These are phyloP conservation scores for Podarcis raffonei DNA, from an alignment of 2,113 vertebrate genomes.

Conservation along the genomic window DNA sequence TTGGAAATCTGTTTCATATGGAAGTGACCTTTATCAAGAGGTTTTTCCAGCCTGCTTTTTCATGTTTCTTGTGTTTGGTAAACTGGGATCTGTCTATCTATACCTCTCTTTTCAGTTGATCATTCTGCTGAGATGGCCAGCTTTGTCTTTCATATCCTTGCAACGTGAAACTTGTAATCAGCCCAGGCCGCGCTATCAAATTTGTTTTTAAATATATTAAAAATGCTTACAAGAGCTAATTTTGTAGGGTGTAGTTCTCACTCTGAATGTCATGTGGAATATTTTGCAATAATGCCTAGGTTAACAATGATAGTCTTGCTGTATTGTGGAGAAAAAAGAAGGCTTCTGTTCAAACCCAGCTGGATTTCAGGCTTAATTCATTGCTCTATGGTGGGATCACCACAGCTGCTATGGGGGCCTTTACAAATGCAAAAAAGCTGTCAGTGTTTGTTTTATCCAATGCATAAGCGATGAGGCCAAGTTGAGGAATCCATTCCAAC, in stretches of 20 bases:
- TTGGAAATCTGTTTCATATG: not conserved
- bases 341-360: slow-evolving; percentile 95
- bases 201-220: slow-evolving; percentile 69
- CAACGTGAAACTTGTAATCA: slow-evolving; percentile 40
- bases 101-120: not conserved
- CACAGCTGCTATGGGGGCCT: slow-evolving; percentile 98
- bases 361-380: slow-evolving; percentile 94
- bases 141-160: slow-evolving; percentile 20
- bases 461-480: slow-evolving; percentile 96
- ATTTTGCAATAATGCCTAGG: slow-evolving; percentile 83
- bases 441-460: slow-evolving; percentile 99
- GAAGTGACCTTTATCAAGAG: slow-evolving; percentile 14
- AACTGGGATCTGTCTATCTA: not conserved
- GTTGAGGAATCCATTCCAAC: slow-evolving; percentile 92
- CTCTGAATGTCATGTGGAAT: slow-evolving; percentile 77
- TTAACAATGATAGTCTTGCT: slow-evolving; percentile 88
- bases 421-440: slow-evolving; percentile 99
- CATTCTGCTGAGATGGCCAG: slow-evolving; percentile 45
- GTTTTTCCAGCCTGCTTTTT: slow-evolving; percentile 21
- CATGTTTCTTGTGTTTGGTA: slow-evolving; percentile 1
- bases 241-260: slow-evolving; percentile 75
- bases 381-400: slow-evolving; percentile 93
- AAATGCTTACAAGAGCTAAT: slow-evolving; percentile 80
- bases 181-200: slow-evolving; percentile 47
- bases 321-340: slow-evolving; percentile 85